These are phyloP conservation scores for Ophion ellenae DNA, from an alignment of 2,888 invertebrate genomes.

Conservation along the genomic window DNA sequence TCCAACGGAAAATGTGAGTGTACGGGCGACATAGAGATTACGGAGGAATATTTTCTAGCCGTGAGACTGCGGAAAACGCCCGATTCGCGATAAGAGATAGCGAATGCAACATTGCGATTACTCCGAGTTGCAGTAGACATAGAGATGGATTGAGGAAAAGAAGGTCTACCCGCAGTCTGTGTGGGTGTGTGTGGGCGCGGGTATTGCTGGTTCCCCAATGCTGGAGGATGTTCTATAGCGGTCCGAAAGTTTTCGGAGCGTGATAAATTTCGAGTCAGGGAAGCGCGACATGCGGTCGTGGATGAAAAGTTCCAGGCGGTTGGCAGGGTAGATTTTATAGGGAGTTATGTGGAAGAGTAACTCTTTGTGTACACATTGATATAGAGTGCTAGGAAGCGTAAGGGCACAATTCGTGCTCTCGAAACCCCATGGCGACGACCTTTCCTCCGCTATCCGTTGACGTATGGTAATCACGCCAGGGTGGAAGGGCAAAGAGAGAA, in stretches of 20 bases:
- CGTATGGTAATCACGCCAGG: neutral
- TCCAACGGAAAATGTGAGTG: neutral
- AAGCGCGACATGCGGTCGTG: constrained; percentile 58
- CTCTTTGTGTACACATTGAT: constrained; percentile 6
- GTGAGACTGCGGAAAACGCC: constrained; percentile 20
- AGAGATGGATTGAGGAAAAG: constrained; percentile 8
- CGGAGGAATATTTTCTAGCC: neutral
- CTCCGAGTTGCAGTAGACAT: constrained; percentile 11
- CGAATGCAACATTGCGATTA: constrained; percentile 42
- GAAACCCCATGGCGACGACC: neutral
- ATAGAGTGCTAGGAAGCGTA: neutral
- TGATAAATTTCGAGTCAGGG: constrained; percentile 63
- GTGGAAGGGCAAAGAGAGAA: constrained; percentile 9
- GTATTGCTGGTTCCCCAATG: neutral
- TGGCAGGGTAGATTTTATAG: constrained; percentile 59
- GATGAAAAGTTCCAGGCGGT: constrained; percentile 62
- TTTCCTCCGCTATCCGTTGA: constrained; percentile 8
- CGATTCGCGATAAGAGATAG: constrained; percentile 44
- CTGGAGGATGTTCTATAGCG: constrained; percentile 14
- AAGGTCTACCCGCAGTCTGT: neutral
- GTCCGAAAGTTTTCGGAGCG: constrained; percentile 61
- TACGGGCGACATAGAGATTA: constrained; percentile 26
- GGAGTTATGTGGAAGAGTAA: constrained; percentile 48
- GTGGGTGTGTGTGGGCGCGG: neutral
- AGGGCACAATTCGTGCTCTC: constrained; percentile 3